Base-by-base conservation (phyloP, 2,113 vertebrate genomes). In the Salvator merianae region DNA sequence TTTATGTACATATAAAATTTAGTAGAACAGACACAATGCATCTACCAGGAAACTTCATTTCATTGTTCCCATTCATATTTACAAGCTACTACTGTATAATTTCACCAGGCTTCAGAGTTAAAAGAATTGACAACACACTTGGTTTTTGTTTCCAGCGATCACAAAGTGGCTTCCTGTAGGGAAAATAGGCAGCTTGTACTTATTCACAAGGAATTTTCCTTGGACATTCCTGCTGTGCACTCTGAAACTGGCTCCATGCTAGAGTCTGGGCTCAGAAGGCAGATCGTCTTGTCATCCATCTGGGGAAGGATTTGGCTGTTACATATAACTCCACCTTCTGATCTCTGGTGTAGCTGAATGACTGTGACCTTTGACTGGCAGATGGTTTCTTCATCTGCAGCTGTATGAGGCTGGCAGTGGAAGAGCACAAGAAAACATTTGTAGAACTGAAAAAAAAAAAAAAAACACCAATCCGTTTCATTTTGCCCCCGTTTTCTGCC, bases 381-480 rank as follows among this genome's bases (percentile, higher is more conserved):
- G 1, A 89, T 90, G 32, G 88, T 95, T 84, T 94, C 86, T 63
- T 91, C 91, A 0, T 92, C 93, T 59, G 86, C 77, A 7, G 73
- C 70, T 8, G 88, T 90, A 90, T 90, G 87, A 85, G 84, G 65
- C 0, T 94, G 77, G 71, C 96, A 96, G 80, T 93, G 95, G 86
- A 97, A 96, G 85, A 97, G 91, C 78, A 93, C 90, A 75, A 96
- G 93, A 94, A 97, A 97, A 90, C 97, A 97, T 91, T 93, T 96
- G 94, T 97, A 97, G 93, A 97, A 97, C 97, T 97, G 91, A 79
- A 90, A 89, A 74, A 84, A 69, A n/a, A 90, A 73, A 82, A 59
- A 63, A 88, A 24, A 65, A 43, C 7, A 9, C 66, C 7, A 81
- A 55, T 14, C n/a, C 34, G 28, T 30, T 40, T 73, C 16, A n/a